phyloP scores from a whole-genome alignment of 2,797 vertebrate genomes.

The Zenarchopterus dispar region DNA sequence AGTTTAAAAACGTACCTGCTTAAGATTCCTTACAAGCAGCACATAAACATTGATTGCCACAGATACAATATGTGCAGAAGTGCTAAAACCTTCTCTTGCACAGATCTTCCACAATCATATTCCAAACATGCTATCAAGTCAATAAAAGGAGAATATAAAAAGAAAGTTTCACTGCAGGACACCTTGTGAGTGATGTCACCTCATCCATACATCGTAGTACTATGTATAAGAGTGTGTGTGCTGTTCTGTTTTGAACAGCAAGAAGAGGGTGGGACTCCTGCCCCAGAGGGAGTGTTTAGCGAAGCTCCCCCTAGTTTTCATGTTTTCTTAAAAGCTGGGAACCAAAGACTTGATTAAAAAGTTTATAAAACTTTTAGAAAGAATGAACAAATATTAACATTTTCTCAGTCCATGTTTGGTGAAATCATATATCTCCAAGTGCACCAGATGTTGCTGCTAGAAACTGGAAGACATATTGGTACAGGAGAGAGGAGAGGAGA shows the following conservation, averaged over 20 bases:
- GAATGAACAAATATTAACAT: constrained; percentile 4
- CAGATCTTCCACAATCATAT: constrained; percentile 71
- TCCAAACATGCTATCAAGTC: constrained; percentile 80
- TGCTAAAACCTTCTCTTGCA: constrained; percentile 51
- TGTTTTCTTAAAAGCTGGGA: constrained; percentile 35
- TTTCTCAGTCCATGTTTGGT: constrained; percentile 10
- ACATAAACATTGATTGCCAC: constrained; percentile 12
- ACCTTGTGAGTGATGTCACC: constrained; percentile 85
- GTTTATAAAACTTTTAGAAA: not conserved
- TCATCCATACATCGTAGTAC: constrained; percentile 81
- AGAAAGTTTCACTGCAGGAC: constrained; percentile 68
- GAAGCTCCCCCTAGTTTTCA: constrained; percentile 46
- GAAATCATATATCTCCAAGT: constrained; percentile 18
- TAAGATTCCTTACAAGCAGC: constrained; percentile 41
- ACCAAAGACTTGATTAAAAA: not conserved
- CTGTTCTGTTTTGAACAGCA: constrained; percentile 76
- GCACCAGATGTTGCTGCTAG: constrained; percentile 27
- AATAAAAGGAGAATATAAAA: constrained; percentile 84
- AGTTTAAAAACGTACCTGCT: constrained; percentile 71
- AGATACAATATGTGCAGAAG: constrained; percentile 49
- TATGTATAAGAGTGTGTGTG: constrained; percentile 64
- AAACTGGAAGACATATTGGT: constrained; percentile 33
- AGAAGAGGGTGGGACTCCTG: constrained; percentile 72
- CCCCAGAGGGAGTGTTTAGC: constrained; percentile 64
- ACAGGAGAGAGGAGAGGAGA: constrained; percentile 31